Evolutionary conservation across 2,113 vertebrate species (phyloP).

Genomic region (Spea bombifrons): DNA sequence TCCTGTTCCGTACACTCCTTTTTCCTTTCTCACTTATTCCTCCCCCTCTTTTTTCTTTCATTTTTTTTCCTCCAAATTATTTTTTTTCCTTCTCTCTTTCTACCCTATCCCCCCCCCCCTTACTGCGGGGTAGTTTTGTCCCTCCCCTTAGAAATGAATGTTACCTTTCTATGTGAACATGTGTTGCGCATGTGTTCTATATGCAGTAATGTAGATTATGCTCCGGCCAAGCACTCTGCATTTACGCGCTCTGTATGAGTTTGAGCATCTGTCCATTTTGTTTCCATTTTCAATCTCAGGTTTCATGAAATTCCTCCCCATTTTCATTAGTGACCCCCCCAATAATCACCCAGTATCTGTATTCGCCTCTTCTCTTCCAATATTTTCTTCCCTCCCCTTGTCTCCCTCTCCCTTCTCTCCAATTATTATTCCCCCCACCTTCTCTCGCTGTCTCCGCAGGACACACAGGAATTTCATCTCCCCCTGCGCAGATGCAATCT

Average conservation of each 20-base stretch:
- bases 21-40: not conserved
- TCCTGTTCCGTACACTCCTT: no score
- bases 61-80: no score
- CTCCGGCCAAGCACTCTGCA: no score
- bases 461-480: constrained; percentile 32
- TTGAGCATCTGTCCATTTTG: no score
- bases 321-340: no score
- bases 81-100: not conserved
- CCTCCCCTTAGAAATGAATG: constrained; percentile 7
- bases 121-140: not conserved
- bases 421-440: not conserved
- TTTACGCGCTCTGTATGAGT: not conserved
- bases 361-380: no score
- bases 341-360: no score
- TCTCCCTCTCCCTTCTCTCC: not conserved
- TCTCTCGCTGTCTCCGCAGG: not conserved
- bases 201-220: not conserved
- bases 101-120: not conserved
- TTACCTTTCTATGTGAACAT: constrained; percentile 33
- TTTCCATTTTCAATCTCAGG: not conserved
- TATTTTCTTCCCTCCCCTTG: not conserved
- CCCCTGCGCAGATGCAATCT: constrained; percentile 31
- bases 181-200: constrained; percentile 34
- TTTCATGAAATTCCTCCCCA: not conserved
- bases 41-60: not conserved